These are phyloP conservation scores for Atopsyche davidsoni DNA, from an alignment of 1,140 invertebrate genomes.

Conservation along the genomic window DNA sequence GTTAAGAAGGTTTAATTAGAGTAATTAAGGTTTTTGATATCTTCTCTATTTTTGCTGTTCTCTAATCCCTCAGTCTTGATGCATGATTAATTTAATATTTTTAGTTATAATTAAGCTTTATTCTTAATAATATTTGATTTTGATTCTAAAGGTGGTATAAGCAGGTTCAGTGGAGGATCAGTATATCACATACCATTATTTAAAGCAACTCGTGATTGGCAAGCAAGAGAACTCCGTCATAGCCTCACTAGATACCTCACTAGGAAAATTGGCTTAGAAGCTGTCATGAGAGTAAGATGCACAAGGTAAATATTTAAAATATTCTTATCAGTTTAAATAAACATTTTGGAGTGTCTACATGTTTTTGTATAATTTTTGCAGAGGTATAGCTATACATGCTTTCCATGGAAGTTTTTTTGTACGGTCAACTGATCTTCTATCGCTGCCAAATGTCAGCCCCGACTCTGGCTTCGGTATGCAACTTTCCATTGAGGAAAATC, in stretches of 20 bases:
- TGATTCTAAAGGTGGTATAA: constrained; percentile 70
- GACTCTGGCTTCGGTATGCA: constrained; percentile 98
- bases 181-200: constrained; percentile 91
- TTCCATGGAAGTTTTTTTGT: constrained; percentile 99
- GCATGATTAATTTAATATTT: too few species aligned
- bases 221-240: constrained; percentile 69
- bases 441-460: constrained; percentile 95
- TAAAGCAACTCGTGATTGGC: constrained; percentile 63
- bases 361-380: constrained; percentile 32
- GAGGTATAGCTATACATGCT: constrained; percentile 89
- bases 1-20: too few species aligned
- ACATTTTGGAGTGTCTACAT: not conserved
- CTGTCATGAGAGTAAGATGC: constrained; percentile 95
- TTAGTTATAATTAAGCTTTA: too few species aligned
- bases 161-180: constrained; percentile 92
- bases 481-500: constrained; percentile 86
- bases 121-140: constrained; percentile 5
- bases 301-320: constrained; percentile 59
- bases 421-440: constrained; percentile 92
- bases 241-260: constrained; percentile 86
- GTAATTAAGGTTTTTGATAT: too few species aligned
- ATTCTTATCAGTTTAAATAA: not conserved
- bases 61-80: too few species aligned
- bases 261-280: constrained; percentile 97
- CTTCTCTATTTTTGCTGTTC: too few species aligned